Evolutionary conservation across 2,113 vertebrate genomes (phyloP).

Genomic region (Apus apus): DNA sequence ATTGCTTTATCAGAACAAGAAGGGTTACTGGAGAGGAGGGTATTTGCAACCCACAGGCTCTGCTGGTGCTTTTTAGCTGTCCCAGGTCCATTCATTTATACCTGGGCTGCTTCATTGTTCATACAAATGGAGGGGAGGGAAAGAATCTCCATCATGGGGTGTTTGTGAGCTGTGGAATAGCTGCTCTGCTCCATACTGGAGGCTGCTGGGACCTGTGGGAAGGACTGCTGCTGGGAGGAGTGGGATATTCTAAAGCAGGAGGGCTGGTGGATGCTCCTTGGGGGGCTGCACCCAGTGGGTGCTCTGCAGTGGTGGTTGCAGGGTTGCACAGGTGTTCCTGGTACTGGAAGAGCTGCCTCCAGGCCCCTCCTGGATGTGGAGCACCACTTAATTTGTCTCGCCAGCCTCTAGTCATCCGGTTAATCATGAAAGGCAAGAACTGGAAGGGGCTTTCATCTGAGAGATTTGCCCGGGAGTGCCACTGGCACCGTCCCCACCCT

Average conservation of each 20-base stretch:
- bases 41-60: neutral
- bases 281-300: neutral
- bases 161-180: neutral
- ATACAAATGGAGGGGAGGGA: neutral
- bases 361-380: neutral
- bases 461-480: neutral
- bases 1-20: neutral
- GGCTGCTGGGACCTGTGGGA: neutral
- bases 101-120: neutral
- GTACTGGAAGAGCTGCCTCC: neutral
- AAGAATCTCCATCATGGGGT: fast-evolving
- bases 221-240: neutral
- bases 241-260: neutral
- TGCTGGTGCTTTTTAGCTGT: neutral
- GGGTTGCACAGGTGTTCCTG: neutral
- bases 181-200: neutral
- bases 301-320: neutral
- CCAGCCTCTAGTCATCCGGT: neutral
- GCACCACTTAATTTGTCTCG: neutral
- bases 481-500: neutral
- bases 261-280: fast-evolving
- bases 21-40: neutral
- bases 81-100: neutral
- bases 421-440: neutral
- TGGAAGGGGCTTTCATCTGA: neutral